Base-by-base conservation (phyloP, 2,797 vertebrate genomes). In the Peromyscus aztecus region DNA sequence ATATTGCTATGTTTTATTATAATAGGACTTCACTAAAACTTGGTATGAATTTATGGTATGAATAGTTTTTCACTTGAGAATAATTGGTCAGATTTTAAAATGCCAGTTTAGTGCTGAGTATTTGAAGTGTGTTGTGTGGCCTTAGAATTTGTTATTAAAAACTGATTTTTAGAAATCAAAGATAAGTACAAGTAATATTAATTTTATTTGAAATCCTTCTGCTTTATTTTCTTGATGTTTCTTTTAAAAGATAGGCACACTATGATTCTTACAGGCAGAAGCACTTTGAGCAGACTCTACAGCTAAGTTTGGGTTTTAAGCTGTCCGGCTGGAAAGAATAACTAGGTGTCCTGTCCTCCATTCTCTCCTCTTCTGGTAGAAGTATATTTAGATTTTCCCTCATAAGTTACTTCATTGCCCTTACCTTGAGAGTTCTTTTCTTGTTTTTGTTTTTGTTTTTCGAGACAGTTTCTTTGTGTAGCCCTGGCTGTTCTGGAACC, bases 1-100 rank as follows among this genome's bases (percentile, higher is more conserved):
- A 49, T 89, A 34, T 94, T 95, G 29, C 43, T 95, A 27, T 96
- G 94, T 69, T 89, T 97, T 34, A 90, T 92, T 52, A 21, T 93
- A 63, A 59, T 88, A 95, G 12, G 21, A 82, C 5, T 82, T 91
- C 13, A 78, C 23, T 90, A 80, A 93, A 94, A 87, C 9, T 94
- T 93, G 78, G 76, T 69, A 52, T 88, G 94, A 94, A 23, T 73
- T 46, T 96, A 55, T 92, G 67, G 37, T 84, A 8, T 91, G 55
- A 96, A 75, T 34, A 91, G 21, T 87, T 91, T 94, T 95, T 87
- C n/a, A 65, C 76, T 88, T 80, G 67, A 76, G 73, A 57, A 73
- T 24, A 63, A 63, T 90, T 91, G 71, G 57, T 77, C 12, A 57
- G 9, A 34, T 89, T 21, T 90, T 94, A 81, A 96, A 90, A 96